Percentiles rank a stretch among this genome's conserved stretches.
phyloP scores from a whole-genome alignment of 2,888 invertebrate genomes.

The Eulithis testata region DNA sequence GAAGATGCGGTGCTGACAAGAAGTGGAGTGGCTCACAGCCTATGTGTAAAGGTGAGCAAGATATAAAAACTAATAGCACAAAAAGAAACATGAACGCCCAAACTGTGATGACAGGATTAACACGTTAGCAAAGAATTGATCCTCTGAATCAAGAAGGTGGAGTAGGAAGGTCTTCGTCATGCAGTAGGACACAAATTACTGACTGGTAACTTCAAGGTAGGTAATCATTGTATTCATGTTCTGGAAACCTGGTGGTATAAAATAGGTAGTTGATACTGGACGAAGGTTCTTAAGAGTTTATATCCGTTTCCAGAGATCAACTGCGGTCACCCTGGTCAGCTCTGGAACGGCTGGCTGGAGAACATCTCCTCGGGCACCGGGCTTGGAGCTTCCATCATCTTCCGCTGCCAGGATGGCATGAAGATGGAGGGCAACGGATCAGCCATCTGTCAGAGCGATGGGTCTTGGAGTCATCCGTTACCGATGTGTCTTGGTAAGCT shows the following conservation, averaged over 20 bases:
- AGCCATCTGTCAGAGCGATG: conserved; percentile 96
- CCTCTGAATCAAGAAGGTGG: too few species aligned
- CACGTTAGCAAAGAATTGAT: too few species aligned
- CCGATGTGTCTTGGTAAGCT: conserved; percentile 94
- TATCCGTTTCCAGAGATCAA: conserved; percentile 91
- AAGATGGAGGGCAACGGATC: conserved; percentile 94
- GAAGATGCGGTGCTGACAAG: conserved; percentile 96
- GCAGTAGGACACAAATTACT: too few species aligned
- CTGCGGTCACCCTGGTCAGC: conserved; percentile 96
- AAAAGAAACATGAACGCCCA: background rate
- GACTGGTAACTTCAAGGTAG: too few species aligned
- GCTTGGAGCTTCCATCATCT: conserved; percentile 95
- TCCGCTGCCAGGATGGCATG: conserved; percentile 97
- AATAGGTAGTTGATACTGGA: too few species aligned
- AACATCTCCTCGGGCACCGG: conserved; percentile 95
- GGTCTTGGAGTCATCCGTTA: conserved; percentile 96
- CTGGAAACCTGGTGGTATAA: too few species aligned
- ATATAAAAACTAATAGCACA: too few species aligned
- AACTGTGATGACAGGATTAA: too few species aligned
- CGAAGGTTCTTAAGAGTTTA: background rate
- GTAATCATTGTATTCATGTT: too few species aligned
- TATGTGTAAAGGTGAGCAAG: conserved; percentile 93
- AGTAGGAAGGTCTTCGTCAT: too few species aligned
- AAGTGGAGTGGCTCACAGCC: conserved; percentile 98
- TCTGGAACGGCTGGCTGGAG: conserved; percentile 98